A percentile compares a stretch with the other conserved stretches of the same genome.
These are phyloP conservation scores for Aegypius monachus DNA, from an alignment of 2,113 vertebrate genomes.

Conservation along the genomic window DNA sequence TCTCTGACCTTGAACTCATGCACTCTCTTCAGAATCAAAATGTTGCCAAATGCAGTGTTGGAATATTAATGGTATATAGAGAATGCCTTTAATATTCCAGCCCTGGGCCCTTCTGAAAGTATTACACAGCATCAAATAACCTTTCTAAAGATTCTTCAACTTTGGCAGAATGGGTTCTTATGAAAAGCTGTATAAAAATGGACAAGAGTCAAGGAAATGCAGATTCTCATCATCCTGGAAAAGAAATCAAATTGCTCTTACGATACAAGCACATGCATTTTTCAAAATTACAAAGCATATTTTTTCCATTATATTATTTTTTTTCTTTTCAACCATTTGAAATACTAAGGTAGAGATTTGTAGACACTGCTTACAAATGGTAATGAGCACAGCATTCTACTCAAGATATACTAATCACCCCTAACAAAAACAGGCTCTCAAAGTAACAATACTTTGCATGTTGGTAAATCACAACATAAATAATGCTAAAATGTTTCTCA, in stretches of 20 bases:
- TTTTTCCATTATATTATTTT: background rate
- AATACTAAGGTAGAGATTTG: background rate
- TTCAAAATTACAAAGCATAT: background rate
- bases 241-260: background rate
- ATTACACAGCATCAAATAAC: constrained; percentile 48
- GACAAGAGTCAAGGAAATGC: background rate
- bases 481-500: background rate
- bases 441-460: background rate
- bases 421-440: background rate
- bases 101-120: constrained; percentile 28
- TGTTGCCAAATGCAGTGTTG: constrained; percentile 66
- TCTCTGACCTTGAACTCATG: constrained; percentile 84
- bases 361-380: background rate
- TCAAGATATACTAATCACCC: background rate
- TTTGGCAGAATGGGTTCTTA: background rate
- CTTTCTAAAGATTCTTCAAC: constrained; percentile 28
- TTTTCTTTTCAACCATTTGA: background rate
- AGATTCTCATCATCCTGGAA: background rate
- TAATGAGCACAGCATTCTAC: background rate
- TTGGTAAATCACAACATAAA: background rate
- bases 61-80: constrained; percentile 78
- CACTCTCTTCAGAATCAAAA: constrained; percentile 79
- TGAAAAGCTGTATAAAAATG: background rate
- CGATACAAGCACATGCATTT: background rate
- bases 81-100: constrained; percentile 67